A percentile compares a stretch with the other conserved stretches of the same genome.
phyloP scores from a whole-genome alignment of 2,888 invertebrate genomes.

The Ectemnius continuus region DNA sequence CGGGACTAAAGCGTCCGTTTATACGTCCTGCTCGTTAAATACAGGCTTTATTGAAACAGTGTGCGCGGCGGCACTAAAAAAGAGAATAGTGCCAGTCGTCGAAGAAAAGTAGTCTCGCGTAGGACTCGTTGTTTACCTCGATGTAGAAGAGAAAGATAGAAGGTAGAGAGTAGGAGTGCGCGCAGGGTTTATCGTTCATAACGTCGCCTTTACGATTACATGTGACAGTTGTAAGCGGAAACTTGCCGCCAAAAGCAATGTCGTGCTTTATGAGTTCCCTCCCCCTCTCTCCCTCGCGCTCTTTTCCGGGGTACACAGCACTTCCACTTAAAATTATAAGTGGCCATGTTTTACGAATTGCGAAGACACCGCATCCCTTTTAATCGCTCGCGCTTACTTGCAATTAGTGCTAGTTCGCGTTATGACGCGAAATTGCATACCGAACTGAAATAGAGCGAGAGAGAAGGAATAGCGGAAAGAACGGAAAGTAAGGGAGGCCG shows the following conservation, averaged over 20 bases:
- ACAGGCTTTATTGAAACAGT: conserved; percentile 1
- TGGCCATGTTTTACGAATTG: no score
- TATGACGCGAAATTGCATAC: conserved; percentile 33
- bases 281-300: not conserved
- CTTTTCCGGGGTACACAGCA: not conserved
- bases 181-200: conserved; percentile 7
- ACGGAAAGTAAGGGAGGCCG: no score
- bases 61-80: not conserved
- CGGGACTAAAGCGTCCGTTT: no score
- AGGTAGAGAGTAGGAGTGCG: conserved; percentile 1
- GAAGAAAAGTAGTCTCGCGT: conserved; percentile 5
- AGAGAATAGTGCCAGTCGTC: not conserved
- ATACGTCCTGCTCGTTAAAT: conserved; percentile 1
- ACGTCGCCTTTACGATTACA: not conserved
- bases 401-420: not conserved
- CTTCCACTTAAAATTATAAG: no score
- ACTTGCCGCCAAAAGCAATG: not conserved
- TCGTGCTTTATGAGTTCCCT: not conserved
- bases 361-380: no score
- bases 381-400: no score
- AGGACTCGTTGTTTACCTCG: no score
- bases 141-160: not conserved
- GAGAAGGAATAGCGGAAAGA: not conserved
- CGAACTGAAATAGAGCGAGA: conserved; percentile 14
- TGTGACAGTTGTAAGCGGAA: not conserved